phyloP scores from a whole-genome alignment of 2,797 vertebrate species.

The Betta splendens region DNA sequence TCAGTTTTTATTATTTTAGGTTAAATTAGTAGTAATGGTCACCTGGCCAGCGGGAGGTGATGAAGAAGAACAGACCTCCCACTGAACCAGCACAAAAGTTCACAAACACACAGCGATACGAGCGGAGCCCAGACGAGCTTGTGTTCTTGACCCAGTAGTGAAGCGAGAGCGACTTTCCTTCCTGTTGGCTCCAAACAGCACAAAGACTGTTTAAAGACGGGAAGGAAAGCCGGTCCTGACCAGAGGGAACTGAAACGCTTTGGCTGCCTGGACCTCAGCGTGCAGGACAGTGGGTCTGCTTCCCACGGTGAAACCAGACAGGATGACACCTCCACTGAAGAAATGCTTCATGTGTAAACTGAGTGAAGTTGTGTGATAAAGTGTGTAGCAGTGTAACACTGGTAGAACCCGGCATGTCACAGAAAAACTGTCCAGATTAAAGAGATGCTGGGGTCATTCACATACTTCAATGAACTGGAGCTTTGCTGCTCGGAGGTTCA shows the following conservation, averaged over 20 bases:
- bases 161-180: constrained; percentile 5
- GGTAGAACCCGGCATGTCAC: neutral
- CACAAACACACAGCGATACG: constrained; percentile 45
- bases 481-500: neutral
- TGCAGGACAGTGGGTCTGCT: constrained; percentile 1
- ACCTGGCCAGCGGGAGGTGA: constrained; percentile 49
- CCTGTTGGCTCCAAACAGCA: constrained; percentile 11
- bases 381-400: constrained; percentile 19
- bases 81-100: constrained; percentile 39
- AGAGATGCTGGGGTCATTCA: constrained; percentile 3
- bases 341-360: constrained; percentile 53
- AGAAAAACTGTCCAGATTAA: neutral
- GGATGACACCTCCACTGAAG: constrained; percentile 23
- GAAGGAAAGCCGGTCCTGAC: constrained; percentile 5
- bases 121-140: too few species aligned
- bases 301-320: constrained; percentile 3
- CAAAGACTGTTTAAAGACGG: neutral
- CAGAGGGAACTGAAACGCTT: constrained; percentile 9
- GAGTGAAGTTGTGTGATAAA: constrained; percentile 24
- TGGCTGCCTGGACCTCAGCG: constrained; percentile 10
- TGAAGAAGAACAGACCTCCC: constrained; percentile 36
- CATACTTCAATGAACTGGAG: neutral
- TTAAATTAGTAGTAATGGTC: constrained; percentile 65
- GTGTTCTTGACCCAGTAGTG: constrained; percentile 10
- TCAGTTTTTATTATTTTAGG: constrained; percentile 68